These are phyloP conservation scores for Epizoanthus ramosus DNA, from an alignment of 92 coral and sea anemone species.

Conservation along the genomic window DNA sequence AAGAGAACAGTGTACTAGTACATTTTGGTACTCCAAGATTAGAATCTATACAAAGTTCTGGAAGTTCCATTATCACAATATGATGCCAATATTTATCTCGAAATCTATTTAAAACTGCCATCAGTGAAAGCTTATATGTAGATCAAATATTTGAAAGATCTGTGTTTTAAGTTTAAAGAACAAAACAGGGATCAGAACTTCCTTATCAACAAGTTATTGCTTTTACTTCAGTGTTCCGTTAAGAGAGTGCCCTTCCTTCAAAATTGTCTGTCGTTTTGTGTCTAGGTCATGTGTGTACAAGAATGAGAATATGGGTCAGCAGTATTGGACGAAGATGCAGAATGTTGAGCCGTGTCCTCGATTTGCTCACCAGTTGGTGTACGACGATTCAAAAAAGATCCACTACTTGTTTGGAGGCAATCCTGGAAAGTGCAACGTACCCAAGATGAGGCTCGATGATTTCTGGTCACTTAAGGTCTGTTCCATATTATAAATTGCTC, in stretches of 20 bases:
- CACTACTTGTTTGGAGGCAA: constrained; percentile 98
- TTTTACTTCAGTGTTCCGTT: neutral
- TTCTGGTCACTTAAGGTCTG: constrained; percentile 94
- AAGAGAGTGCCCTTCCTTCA: neutral
- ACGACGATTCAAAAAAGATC: constrained; percentile 83
- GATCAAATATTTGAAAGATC: too few relatives aligned
- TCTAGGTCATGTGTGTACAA: constrained; percentile 93
- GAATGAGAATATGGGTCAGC: constrained; percentile 96
- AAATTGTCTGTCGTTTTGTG: neutral
- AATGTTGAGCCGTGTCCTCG: constrained; percentile 96
- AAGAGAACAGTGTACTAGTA: too few relatives aligned
- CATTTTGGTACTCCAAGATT: too few relatives aligned
- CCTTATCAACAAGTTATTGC: neutral
- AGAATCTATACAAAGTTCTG: too few relatives aligned
- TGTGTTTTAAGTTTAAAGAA: too few relatives aligned
- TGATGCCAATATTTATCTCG: too few relatives aligned
- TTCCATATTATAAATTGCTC: neutral
- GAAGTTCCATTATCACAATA: too few relatives aligned
- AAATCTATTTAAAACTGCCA: too few relatives aligned
- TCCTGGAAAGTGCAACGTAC: constrained; percentile 90
- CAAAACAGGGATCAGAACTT: neutral
- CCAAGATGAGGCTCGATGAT: constrained; percentile 95
- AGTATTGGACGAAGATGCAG: constrained; percentile 98
- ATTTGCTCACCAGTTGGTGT: constrained; percentile 96
- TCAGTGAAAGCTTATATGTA: too few relatives aligned